Conservation (phyloP, 2,113 vertebrate genomes). For the Chionodraco myersi region DNA sequence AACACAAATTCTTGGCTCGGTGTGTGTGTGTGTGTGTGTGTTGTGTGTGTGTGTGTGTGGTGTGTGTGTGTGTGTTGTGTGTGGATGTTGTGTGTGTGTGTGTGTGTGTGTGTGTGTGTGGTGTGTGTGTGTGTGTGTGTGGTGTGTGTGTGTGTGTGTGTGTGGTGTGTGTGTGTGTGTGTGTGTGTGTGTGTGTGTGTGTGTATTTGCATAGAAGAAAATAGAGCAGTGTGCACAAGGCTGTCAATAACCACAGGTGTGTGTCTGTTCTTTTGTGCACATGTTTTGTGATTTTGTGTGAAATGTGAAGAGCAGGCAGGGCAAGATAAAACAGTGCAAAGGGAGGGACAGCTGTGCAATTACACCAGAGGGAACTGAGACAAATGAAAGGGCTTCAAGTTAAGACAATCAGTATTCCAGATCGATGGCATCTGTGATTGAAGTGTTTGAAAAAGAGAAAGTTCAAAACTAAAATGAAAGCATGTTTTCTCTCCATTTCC, state of each 20-base stretch:
- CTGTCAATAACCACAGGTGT: slow-evolving; percentile 37
- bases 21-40: slow-evolving; percentile 40
- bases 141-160: slow-evolving; percentile 44
- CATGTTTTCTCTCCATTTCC: not conserved
- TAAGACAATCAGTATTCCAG: slow-evolving; percentile 38
- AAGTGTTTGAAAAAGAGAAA: slow-evolving; percentile 44
- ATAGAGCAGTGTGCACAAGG: not conserved
- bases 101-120: too few relatives aligned
- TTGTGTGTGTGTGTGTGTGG: not conserved
- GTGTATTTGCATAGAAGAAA: not conserved
- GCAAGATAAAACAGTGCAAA: slow-evolving; percentile 33
- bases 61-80: slow-evolving; percentile 40
- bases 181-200: slow-evolving; percentile 40
- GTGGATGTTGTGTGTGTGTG: slow-evolving; percentile 25
- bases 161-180: slow-evolving; percentile 33
- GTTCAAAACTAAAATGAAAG: slow-evolving; percentile 25
- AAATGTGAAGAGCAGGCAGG: slow-evolving; percentile 27
- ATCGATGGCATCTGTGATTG: slow-evolving; percentile 31
- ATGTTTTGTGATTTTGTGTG: slow-evolving; percentile 43
- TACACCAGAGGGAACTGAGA: slow-evolving; percentile 44
- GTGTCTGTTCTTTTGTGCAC: slow-evolving; percentile 42
- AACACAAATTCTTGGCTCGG: slow-evolving; percentile 64
- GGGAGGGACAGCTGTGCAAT: slow-evolving; percentile 48
- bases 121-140: slow-evolving; percentile 36
- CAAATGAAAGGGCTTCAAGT: slow-evolving; percentile 60